Conservation (phyloP, 2,113 vertebrate genomes). For the Daboia siamensis region DNA sequence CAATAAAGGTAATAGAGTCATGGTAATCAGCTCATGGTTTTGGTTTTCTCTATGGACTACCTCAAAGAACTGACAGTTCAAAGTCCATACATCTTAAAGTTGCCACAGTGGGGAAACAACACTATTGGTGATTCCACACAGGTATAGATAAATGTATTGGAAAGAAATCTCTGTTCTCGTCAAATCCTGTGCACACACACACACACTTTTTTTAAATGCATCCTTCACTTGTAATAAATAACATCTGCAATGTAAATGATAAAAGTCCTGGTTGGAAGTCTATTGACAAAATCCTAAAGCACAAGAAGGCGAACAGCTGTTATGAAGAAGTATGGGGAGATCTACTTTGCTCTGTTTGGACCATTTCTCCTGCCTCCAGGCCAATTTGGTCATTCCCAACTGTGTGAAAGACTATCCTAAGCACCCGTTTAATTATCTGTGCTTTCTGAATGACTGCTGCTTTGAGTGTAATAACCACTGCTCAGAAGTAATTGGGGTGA, state of each 20-base stretch:
- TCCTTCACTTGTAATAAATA: not conserved
- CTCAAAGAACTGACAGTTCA: not conserved
- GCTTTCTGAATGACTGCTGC: constrained; percentile 53
- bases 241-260: not conserved
- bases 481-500: constrained; percentile 62
- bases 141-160: not conserved
- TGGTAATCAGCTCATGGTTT: not conserved
- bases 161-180: not conserved
- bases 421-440: constrained; percentile 63
- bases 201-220: not conserved
- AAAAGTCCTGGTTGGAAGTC: not conserved
- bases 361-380: constrained; percentile 8
- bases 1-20: not conserved
- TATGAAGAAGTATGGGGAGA: not conserved
- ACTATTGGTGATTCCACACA: not conserved
- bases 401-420: not conserved
- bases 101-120: not conserved
- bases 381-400: constrained; percentile 15
- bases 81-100: not conserved
- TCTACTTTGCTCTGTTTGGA: not conserved
- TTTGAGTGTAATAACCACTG: constrained; percentile 59
- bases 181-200: not conserved
- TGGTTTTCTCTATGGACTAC: not conserved
- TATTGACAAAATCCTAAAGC: not conserved
- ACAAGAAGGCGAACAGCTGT: not conserved